Percentiles rank a stretch among this genome's conserved stretches.
These are phyloP conservation scores for Ceratosolen fusciceps DNA, from an alignment of 1,140 invertebrate species.

Conservation along the genomic window DNA sequence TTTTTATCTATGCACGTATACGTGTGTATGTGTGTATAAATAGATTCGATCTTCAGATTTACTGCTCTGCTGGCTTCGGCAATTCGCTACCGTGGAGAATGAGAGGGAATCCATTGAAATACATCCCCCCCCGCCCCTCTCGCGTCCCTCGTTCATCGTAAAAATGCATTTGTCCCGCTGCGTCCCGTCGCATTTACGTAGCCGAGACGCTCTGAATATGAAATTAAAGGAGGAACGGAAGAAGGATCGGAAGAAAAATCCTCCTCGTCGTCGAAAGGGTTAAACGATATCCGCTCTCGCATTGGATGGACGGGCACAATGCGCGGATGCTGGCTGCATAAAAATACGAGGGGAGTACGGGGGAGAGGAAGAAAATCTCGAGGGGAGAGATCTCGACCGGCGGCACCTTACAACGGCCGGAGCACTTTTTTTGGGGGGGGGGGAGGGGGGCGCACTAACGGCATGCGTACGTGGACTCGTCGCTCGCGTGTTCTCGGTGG, in stretches of 20 bases:
- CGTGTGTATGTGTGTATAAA: too few relatives aligned
- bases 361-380: conserved; percentile 45
- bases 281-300: not conserved
- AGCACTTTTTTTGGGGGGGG: too few relatives aligned
- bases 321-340: not conserved
- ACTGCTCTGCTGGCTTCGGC: not conserved
- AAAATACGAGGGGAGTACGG: conserved; percentile 34
- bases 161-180: not conserved
- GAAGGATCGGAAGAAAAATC: not conserved
- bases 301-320: not conserved
- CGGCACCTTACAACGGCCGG: conserved; percentile 52
- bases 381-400: conserved; percentile 47
- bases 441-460: not conserved
- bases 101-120: too few relatives aligned
- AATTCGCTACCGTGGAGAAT: not conserved
- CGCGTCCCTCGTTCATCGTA: not conserved
- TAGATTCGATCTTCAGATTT: not conserved
- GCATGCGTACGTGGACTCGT: not conserved
- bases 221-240: not conserved
- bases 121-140: not conserved
- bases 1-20: too few relatives aligned
- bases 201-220: not conserved
- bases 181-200: not conserved
- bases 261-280: not conserved
- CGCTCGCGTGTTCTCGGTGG: not conserved